Conservation (phyloP, 1,140 invertebrate species). For the Popillia japonica region DNA sequence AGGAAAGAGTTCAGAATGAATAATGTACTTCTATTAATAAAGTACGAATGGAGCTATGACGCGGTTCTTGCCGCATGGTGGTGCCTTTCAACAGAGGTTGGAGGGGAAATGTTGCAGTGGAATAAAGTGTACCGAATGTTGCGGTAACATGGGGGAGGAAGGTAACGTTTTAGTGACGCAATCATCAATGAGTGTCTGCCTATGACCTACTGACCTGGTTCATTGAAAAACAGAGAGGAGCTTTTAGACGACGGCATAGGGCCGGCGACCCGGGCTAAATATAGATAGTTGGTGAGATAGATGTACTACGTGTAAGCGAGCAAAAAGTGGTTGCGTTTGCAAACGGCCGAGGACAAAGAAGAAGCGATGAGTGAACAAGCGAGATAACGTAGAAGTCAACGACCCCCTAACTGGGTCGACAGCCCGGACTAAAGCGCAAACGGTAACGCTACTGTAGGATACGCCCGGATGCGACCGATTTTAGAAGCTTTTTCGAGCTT, state of each 20-base stretch:
- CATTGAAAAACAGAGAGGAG: slow-evolving; percentile 19
- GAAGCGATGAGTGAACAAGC: not conserved
- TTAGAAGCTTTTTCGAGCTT: not conserved
- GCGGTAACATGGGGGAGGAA: not conserved
- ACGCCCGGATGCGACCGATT: not conserved
- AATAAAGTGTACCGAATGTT: slow-evolving; percentile 1
- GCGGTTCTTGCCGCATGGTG: not conserved
- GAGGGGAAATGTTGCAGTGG: not conserved
- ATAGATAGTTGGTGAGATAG: slow-evolving; percentile 9
- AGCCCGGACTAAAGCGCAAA: not conserved
- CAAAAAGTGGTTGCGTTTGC: slow-evolving; percentile 4
- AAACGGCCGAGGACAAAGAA: not conserved
- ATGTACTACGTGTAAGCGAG: not conserved
- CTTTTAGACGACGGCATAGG: slow-evolving; percentile 20
- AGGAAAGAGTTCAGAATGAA: too few species aligned
- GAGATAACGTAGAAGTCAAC: not conserved
- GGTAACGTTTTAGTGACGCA: slow-evolving; percentile 18
- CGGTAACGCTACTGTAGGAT: not conserved
- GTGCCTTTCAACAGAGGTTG: not conserved
- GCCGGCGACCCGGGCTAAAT: slow-evolving; percentile 30
- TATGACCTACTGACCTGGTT: slow-evolving; percentile 34
- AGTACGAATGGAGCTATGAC: not conserved
- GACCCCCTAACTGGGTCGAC: slow-evolving; percentile 19
- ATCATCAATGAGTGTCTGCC: slow-evolving; percentile 31
- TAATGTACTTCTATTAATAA: slow-evolving; percentile 19